Evolutionary conservation across 2,888 invertebrate genomes (phyloP).

Genomic region (Xestia ashworthii): DNA sequence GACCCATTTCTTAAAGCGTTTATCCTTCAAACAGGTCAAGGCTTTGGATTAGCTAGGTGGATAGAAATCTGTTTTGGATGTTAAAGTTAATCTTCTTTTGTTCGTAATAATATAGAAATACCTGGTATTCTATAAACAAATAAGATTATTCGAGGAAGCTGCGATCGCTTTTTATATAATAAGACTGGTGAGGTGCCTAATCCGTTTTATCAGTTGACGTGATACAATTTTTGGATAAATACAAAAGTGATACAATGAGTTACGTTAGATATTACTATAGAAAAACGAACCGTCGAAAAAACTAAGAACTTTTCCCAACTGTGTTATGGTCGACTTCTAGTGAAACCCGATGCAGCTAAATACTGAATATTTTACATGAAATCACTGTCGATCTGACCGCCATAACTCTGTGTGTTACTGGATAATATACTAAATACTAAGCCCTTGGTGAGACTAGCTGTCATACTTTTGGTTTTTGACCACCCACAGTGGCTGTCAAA

Average conservation of each 20-base stretch:
- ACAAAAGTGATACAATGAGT: neutral
- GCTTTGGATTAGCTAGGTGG: constrained; percentile 6
- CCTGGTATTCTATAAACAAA: constrained; percentile 12
- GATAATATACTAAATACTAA: neutral
- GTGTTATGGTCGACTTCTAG: neutral
- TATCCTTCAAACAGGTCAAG: constrained; percentile 22
- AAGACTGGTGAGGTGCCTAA: neutral
- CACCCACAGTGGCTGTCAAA: neutral
- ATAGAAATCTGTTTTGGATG: constrained; percentile 23
- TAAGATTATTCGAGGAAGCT: constrained; percentile 15
- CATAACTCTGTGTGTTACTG: neutral
- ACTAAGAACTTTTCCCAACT: neutral
- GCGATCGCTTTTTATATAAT: neutral
- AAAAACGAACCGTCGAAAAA: neutral
- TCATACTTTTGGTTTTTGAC: neutral
- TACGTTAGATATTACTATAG: neutral
- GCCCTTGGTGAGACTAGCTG: neutral
- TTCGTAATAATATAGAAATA: constrained; percentile 9
- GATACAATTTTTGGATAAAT: neutral
- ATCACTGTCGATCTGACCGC: neutral
- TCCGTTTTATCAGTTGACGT: neutral
- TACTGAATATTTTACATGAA: neutral
- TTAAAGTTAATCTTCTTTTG: constrained; percentile 5
- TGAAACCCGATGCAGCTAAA: neutral
- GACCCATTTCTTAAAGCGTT: constrained; percentile 14